These are phyloP conservation scores for Callitettix versicolor DNA, from an alignment of 1,140 invertebrate species.

Conservation along the genomic window DNA sequence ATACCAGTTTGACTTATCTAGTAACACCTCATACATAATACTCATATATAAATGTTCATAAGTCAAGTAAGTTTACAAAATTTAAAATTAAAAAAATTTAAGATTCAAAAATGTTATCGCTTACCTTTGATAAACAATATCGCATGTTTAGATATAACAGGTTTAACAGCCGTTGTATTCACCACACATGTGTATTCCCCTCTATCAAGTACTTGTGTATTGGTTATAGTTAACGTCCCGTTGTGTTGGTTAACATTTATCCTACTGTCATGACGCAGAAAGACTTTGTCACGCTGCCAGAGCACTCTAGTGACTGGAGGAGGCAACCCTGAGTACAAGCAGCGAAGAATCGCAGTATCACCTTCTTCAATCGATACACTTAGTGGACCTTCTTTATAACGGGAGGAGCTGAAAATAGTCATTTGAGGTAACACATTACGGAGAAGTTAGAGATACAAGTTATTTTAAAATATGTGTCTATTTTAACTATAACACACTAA, in stretches of 20 bases:
- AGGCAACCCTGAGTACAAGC: slow-evolving; percentile 47
- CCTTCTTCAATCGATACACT: slow-evolving; percentile 54
- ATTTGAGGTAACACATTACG: too few relatives aligned
- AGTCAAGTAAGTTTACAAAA: too few relatives aligned
- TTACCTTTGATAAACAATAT: slow-evolving; percentile 49
- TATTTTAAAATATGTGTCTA: too few relatives aligned
- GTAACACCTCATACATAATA: too few relatives aligned
- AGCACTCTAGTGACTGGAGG: slow-evolving; percentile 48
- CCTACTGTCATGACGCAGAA: slow-evolving; percentile 7
- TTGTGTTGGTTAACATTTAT: slow-evolving; percentile 36
- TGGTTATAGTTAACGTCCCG: slow-evolving; percentile 47
- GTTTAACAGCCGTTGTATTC: slow-evolving; percentile 48
- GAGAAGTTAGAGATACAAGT: too few relatives aligned
- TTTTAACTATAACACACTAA: too few relatives aligned
- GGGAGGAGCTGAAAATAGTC: slow-evolving; percentile 38
- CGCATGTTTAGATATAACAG: slow-evolving; percentile 45
- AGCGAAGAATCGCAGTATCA: slow-evolving; percentile 48
- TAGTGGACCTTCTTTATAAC: slow-evolving; percentile 41
- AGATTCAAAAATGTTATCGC: too few relatives aligned
- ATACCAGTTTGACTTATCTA: too few relatives aligned
- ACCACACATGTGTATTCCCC: slow-evolving; percentile 59
- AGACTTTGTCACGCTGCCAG: slow-evolving; percentile 59
- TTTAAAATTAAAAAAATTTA: too few relatives aligned
- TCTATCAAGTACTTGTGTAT: slow-evolving; percentile 46
- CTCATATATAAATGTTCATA: too few relatives aligned